These are phyloP conservation scores for Brachionus rotundiformis DNA, from an alignment of 1,140 invertebrate species.

Conservation along the genomic window DNA sequence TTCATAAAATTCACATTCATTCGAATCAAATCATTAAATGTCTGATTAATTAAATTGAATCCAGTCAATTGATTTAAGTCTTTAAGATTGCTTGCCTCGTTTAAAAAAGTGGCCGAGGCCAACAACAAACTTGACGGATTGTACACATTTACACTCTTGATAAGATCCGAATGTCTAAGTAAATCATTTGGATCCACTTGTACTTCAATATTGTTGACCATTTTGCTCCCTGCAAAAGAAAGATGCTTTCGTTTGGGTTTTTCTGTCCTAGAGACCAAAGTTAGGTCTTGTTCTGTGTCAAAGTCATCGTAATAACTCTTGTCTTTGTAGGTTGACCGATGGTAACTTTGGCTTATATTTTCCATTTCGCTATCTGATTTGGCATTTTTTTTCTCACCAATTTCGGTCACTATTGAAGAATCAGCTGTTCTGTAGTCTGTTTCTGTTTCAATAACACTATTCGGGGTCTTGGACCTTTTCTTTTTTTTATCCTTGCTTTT, in stretches of 20 bases:
- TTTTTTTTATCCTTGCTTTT: slow-evolving; percentile 22
- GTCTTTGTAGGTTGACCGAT: background rate
- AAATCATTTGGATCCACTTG: slow-evolving; percentile 44
- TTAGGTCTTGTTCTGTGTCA: slow-evolving; percentile 17
- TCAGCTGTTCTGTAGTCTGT: slow-evolving; percentile 18
- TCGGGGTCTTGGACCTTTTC: slow-evolving; percentile 1
- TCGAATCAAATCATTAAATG: slow-evolving; percentile 38
- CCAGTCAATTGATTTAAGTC: slow-evolving; percentile 50
- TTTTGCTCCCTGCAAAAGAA: slow-evolving; percentile 3
- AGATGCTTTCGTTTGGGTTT: background rate
- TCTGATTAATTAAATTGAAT: slow-evolving; percentile 49
- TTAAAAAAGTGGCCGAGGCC: background rate
- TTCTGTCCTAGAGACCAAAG: background rate
- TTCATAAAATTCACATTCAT: slow-evolving; percentile 52
- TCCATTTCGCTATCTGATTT: slow-evolving; percentile 21
- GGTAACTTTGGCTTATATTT: background rate
- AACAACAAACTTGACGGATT: slow-evolving; percentile 5
- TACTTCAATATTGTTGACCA: background rate
- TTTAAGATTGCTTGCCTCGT: background rate
- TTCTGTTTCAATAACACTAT: slow-evolving; percentile 14
- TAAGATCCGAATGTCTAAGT: slow-evolving; percentile 33
- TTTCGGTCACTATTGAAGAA: slow-evolving; percentile 31
- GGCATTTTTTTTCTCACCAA: background rate
- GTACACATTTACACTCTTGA: background rate
- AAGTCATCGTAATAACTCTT: slow-evolving; percentile 47